Conservation (phyloP, 2,797 vertebrate species). For the Gallinago solitaria region DNA sequence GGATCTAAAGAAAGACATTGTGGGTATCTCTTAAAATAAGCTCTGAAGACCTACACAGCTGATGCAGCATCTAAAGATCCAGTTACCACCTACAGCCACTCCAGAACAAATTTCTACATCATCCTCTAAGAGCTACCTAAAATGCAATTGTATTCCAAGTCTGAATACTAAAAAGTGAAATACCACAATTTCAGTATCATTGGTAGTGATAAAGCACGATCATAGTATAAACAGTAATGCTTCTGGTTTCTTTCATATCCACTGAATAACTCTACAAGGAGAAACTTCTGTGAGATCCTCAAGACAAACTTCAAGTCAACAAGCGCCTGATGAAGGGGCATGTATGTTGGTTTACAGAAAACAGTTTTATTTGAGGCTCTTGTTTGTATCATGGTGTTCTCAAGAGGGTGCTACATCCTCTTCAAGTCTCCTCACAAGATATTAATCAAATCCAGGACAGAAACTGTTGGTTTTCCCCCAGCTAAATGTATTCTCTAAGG, state of each 20-base stretch:
- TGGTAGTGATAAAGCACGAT: neutral
- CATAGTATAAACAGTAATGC: neutral
- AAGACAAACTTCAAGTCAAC: neutral
- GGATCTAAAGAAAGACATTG: neutral
- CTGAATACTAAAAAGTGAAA: neutral
- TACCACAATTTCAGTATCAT: neutral
- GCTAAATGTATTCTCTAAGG: neutral
- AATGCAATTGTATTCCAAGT: neutral
- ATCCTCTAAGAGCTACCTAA: neutral
- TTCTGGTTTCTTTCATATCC: neutral
- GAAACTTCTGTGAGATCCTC: neutral
- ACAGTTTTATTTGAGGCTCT: neutral
- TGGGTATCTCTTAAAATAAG: neutral
- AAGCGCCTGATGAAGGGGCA: neutral
- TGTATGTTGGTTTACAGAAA: neutral
- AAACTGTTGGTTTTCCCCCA: neutral
- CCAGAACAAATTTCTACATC: neutral
- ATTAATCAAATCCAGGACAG: neutral
- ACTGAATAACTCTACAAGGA: neutral
- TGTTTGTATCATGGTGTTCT: neutral
- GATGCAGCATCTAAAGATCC: neutral
- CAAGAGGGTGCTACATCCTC: neutral
- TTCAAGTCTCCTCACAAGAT: neutral
- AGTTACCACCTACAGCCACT: neutral
- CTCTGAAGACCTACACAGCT: neutral